Conservation (phyloP, 1,140 invertebrate species). For the Lethrus apterus region DNA sequence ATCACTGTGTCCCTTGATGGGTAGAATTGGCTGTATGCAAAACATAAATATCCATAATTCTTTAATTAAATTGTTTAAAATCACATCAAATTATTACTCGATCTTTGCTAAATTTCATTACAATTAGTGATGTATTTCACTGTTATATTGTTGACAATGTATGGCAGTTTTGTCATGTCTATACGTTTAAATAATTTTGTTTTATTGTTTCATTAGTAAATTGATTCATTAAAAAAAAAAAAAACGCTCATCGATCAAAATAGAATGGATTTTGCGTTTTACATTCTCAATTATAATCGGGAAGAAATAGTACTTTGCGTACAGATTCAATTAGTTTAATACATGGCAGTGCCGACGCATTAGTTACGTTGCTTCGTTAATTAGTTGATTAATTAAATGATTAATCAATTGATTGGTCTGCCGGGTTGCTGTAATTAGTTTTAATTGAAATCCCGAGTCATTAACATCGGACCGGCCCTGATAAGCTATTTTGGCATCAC, state of each 20-base stretch:
- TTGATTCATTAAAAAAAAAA: too few relatives aligned
- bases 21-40: too few relatives aligned
- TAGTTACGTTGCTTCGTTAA: conserved; percentile 37
- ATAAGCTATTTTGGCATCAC: conserved; percentile 29
- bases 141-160: not conserved
- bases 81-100: too few relatives aligned
- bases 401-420: conserved; percentile 40
- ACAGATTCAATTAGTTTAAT: conserved; percentile 33
- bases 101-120: too few relatives aligned
- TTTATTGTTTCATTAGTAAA: too few relatives aligned
- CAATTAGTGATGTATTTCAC: too few relatives aligned
- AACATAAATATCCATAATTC: too few relatives aligned
- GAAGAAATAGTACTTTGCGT: conserved; percentile 1
- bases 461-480: conserved; percentile 29
- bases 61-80: too few relatives aligned
- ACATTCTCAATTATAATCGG: too few relatives aligned
- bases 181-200: not conserved
- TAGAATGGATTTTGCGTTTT: too few relatives aligned
- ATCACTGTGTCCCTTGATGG: too few relatives aligned
- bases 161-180: not conserved
- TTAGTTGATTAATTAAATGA: conserved; percentile 40
- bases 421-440: conserved; percentile 37
- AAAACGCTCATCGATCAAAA: too few relatives aligned
- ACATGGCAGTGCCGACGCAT: conserved; percentile 27
- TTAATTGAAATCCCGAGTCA: conserved; percentile 39